phyloP scores from a whole-genome alignment of 1,140 invertebrate species.

The Gonatopus flavifemur region DNA sequence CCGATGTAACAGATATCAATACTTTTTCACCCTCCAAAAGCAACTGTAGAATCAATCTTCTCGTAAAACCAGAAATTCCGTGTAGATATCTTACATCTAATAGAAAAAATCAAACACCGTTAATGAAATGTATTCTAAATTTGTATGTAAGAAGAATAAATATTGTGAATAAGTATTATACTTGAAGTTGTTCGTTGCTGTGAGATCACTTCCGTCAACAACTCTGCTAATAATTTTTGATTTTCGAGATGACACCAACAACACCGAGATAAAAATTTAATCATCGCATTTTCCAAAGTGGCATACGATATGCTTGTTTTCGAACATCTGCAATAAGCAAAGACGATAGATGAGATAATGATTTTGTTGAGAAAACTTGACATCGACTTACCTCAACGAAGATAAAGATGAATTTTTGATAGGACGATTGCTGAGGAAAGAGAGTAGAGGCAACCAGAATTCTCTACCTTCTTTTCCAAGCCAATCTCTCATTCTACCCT shows the following conservation, averaged over 20 bases:
- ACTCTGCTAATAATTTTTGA: constrained; percentile 78
- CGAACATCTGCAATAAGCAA: constrained; percentile 41
- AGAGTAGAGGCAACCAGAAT: constrained; percentile 82
- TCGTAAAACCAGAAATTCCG: constrained; percentile 82
- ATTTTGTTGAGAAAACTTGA: background rate
- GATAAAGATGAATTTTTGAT: constrained; percentile 53
- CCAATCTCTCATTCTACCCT: constrained; percentile 83
- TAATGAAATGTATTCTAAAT: background rate
- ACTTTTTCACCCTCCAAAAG: constrained; percentile 84
- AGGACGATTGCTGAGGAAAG: constrained; percentile 68
- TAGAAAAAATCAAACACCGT: background rate
- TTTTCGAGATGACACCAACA: constrained; percentile 84
- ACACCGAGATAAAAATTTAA: constrained; percentile 74
- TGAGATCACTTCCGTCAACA: constrained; percentile 72
- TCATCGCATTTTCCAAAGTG: constrained; percentile 72
- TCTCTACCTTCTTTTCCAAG: constrained; percentile 76
- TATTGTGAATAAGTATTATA: constrained; percentile 30
- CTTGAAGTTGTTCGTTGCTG: constrained; percentile 68
- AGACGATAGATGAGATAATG: background rate
- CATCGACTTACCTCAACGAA: constrained; percentile 47
- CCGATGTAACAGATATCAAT: constrained; percentile 69
- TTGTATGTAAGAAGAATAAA: background rate
- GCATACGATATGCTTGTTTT: constrained; percentile 59
- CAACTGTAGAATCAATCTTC: constrained; percentile 81
- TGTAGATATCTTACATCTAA: constrained; percentile 59